Base-by-base conservation (phyloP, 2,888 invertebrate species). In the Exocentrus adspersus region DNA sequence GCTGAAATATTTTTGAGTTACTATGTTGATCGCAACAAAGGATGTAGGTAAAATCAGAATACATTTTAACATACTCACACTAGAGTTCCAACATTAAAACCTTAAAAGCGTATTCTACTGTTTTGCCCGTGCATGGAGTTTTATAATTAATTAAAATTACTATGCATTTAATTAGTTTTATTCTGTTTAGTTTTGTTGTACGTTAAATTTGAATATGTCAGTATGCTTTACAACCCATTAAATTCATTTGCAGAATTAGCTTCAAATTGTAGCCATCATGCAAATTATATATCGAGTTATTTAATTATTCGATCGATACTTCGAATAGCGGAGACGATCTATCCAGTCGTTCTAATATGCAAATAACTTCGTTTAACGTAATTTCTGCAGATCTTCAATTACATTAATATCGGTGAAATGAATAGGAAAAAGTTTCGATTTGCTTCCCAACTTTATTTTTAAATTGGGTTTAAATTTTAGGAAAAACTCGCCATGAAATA, bases 171-270 rank as follows among this genome's bases (percentile, higher is more conserved):
- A 43, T 42, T 19, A n/a, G 7, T 17, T 1, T 19, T 9, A 42
- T 42, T 16, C 6, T 52, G 43, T 59, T 60, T 56, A 12, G 32
- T 60, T 64, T 60, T 28, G 32, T 53, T 52, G 14, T 24, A 54
- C 48, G 64, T 50, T 46, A 60, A 68, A 67, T 70, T 70, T 66
- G 60, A 68, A 65, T 70, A 67, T 68, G 66, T 66, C 54, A 62
- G 58, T 64, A 63, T 64, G 65, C 65, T 69, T 64, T 66, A 63
- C 66, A 68, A 67, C 63, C 69, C 69, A 67, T 68, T 69, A 61
- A 69, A 57, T 69, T 64, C 63, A 67, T 66, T 68, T 56, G 64
- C 54, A 62, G 60, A 68, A 71, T 69, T 66, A 70, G 62, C 54
- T 65, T 52, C 60, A 65, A 59, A 68, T 66, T 66, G 64, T 64